A percentile compares a stretch with the other conserved stretches of the same genome.
Evolutionary conservation across 2,113 vertebrate genomes (phyloP).

Genomic region (Riparia riparia): DNA sequence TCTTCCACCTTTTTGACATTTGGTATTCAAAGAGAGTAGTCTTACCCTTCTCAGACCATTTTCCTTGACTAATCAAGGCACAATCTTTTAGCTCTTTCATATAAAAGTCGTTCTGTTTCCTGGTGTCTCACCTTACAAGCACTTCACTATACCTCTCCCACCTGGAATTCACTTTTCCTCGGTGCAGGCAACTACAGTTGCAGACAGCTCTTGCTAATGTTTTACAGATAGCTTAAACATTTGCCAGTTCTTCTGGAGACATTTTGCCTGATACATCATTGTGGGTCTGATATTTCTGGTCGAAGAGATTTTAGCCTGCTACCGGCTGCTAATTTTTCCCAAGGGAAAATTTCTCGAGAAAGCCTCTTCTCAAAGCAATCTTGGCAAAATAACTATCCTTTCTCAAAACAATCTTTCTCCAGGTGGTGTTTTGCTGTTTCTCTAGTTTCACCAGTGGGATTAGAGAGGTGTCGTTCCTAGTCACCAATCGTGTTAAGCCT

Average conservation of each 20-base stretch:
- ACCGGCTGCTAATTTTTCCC: too few relatives aligned
- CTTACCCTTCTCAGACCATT: not conserved
- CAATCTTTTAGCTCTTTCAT: not conserved
- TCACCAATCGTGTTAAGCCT: too few relatives aligned
- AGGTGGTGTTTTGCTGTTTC: too few relatives aligned
- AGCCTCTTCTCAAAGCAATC: too few relatives aligned
- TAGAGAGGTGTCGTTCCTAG: too few relatives aligned
- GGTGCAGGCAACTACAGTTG: not conserved
- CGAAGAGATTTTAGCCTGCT: too few relatives aligned
- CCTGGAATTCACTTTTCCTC: not conserved
- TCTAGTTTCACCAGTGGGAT: too few relatives aligned
- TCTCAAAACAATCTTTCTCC: too few relatives aligned
- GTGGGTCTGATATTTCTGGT: too few relatives aligned
- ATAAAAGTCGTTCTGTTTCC: not conserved
- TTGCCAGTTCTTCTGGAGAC: not conserved
- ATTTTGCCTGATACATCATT: not conserved
- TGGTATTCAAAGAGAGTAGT: not conserved
- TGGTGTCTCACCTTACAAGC: not conserved
- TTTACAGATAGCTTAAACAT: not conserved
- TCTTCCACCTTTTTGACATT: not conserved
- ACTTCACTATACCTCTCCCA: not conserved
- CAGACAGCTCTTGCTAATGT: not conserved
- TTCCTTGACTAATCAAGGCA: not conserved
- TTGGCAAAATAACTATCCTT: too few relatives aligned
- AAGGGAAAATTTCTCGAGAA: too few relatives aligned